These are phyloP conservation scores for Umimayanthus chanpuru DNA, from an alignment of 92 coral and sea anemone species.

Conservation along the genomic window DNA sequence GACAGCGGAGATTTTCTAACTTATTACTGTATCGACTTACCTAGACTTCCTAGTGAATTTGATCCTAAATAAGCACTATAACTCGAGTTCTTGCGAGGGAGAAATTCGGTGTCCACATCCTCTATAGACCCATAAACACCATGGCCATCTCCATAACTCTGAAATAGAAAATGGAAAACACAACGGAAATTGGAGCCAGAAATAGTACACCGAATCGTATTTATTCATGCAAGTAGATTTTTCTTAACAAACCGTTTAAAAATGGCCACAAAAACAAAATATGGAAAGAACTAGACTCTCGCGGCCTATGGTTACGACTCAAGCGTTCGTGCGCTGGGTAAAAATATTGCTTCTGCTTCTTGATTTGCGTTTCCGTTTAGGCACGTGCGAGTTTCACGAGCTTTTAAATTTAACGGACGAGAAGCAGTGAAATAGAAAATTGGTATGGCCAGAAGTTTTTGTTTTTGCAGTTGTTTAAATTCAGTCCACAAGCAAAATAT, in stretches of 20 bases:
- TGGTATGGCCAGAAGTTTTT: constrained; percentile 15
- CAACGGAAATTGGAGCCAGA: constrained; percentile 34
- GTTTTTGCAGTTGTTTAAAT: constrained; percentile 42
- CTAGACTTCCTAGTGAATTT: constrained; percentile 82
- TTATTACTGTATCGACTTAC: constrained; percentile 67
- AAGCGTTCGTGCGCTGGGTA: constrained; percentile 31
- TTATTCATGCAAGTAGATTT: constrained; percentile 34
- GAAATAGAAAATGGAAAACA: constrained; percentile 39
- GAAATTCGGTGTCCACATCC: constrained; percentile 87
- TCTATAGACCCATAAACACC: constrained; percentile 86
- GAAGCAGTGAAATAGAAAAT: constrained; percentile 46
- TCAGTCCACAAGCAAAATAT: constrained; percentile 41
- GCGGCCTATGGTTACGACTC: constrained; percentile 38
- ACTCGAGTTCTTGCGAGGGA: constrained; percentile 87
- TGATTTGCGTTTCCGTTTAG: constrained; percentile 71
- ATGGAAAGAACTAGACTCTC: background rate
- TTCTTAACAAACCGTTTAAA: constrained; percentile 16
- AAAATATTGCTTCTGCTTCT: constrained; percentile 34
- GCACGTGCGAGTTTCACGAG: constrained; percentile 70
- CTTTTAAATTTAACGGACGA: constrained; percentile 39
- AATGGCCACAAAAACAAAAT: constrained; percentile 18
- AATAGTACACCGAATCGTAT: constrained; percentile 24
- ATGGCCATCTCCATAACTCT: constrained; percentile 72
- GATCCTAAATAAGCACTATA: constrained; percentile 81
- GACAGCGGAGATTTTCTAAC: constrained; percentile 20